phyloP scores from a whole-genome alignment of 2,113 vertebrate species.

The Mugil cephalus region DNA sequence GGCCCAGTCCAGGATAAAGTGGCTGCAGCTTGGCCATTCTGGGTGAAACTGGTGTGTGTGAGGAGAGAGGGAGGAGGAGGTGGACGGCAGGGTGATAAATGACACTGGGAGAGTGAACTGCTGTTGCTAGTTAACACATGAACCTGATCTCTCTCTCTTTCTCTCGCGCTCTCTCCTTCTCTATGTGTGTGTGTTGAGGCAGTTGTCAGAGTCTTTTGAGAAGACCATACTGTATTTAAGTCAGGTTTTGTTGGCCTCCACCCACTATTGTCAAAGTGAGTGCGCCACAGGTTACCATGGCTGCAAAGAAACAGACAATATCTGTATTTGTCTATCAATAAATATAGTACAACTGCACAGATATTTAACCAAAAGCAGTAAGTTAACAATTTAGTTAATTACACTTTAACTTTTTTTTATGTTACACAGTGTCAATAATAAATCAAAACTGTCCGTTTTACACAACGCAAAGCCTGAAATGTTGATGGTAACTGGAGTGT shows the following conservation, averaged over 20 bases:
- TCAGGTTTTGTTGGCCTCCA: not conserved
- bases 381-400: too few relatives aligned
- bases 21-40: slow-evolving; percentile 32
- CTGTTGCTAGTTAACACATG: slow-evolving; percentile 33
- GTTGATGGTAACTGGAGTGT: too few relatives aligned
- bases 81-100: slow-evolving; percentile 19
- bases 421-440: too few relatives aligned
- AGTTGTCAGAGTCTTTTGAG: not conserved
- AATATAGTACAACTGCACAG: too few relatives aligned
- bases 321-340: not conserved
- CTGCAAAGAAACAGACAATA: not conserved
- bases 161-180: too few relatives aligned
- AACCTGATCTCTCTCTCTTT: slow-evolving; percentile 31
- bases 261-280: slow-evolving; percentile 9
- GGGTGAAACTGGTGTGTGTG: slow-evolving; percentile 5
- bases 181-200: not conserved
- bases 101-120: slow-evolving; percentile 12
- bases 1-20: not conserved
- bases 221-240: slow-evolving; percentile 11
- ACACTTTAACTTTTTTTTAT: too few relatives aligned
- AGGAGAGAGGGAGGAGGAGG: not conserved
- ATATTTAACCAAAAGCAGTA: too few relatives aligned
- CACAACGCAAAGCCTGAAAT: too few relatives aligned
- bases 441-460: too few relatives aligned
- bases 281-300: slow-evolving; percentile 8